Conservation (phyloP, 2,113 vertebrate species). For the Nyctereutes procyonoides region DNA sequence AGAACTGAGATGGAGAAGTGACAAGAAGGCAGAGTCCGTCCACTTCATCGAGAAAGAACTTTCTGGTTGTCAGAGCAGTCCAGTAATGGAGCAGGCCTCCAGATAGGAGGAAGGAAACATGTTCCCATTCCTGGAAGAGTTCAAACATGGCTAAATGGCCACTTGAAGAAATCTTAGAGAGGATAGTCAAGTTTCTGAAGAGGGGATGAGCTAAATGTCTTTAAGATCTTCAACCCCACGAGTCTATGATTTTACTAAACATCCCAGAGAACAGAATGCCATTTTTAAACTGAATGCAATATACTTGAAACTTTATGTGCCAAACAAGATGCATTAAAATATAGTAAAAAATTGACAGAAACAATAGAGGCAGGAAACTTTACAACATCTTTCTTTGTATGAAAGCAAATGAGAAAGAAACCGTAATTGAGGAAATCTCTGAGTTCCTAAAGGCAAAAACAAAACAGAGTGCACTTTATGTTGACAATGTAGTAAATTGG, state of each 20-base stretch:
- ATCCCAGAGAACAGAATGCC: background rate
- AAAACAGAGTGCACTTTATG: background rate
- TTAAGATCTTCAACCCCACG: background rate
- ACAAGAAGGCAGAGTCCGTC: background rate
- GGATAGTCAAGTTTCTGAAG: background rate
- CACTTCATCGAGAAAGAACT: background rate
- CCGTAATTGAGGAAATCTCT: background rate
- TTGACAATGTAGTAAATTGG: background rate
- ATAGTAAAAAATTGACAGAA: background rate
- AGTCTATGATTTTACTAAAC: background rate
- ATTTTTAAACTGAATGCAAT: background rate
- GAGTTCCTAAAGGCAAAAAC: constrained; percentile 22
- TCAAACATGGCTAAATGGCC: background rate
- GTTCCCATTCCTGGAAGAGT: background rate
- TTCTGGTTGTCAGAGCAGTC: background rate
- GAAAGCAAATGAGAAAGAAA: background rate
- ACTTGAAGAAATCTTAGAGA: background rate
- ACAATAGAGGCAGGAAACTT: background rate
- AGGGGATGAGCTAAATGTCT: background rate
- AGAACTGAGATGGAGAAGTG: background rate
- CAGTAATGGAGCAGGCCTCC: background rate
- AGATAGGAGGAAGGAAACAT: too few relatives aligned
- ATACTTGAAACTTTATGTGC: background rate
- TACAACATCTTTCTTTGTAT: background rate
- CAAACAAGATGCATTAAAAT: background rate